These are phyloP conservation scores for Hassar affinis DNA, from an alignment of 2,113 vertebrate species.

Conservation along the genomic window DNA sequence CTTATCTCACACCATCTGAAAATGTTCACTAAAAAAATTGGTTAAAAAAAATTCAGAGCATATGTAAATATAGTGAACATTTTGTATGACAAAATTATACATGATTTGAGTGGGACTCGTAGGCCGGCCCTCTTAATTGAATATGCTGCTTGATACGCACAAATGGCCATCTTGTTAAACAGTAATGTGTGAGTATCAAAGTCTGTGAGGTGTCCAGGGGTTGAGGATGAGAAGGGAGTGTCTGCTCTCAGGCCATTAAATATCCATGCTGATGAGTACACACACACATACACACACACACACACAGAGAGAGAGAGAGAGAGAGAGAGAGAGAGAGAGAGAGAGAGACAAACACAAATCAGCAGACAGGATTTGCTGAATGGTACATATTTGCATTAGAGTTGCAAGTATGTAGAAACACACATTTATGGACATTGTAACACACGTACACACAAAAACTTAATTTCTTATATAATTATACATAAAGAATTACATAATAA, in stretches of 20 bases:
- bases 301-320: too few relatives aligned
- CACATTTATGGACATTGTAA: conserved; percentile 10
- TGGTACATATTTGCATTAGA: background rate
- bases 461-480: too few relatives aligned
- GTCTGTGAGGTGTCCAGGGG: conserved; percentile 35
- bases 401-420: background rate
- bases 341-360: conserved; percentile 26
- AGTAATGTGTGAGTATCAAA: conserved; percentile 51
- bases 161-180: conserved; percentile 48
- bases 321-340: too few relatives aligned
- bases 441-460: conserved; percentile 3
- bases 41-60: background rate
- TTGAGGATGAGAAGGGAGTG: conserved; percentile 39
- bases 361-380: background rate
- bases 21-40: background rate
- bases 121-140: conserved; percentile 39
- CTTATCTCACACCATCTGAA: background rate
- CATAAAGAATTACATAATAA: too few relatives aligned
- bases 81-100: conserved; percentile 27
- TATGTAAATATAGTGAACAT: conserved; percentile 33
- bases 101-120: conserved; percentile 32
- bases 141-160: conserved; percentile 52
- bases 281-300: conserved; percentile 27
- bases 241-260: conserved; percentile 53
- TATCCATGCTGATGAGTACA: conserved; percentile 45